Percentiles rank a stretch among this genome's conserved stretches.
These are phyloP conservation scores for Anabas testudineus DNA, from an alignment of 2,797 vertebrate genomes.

Conservation along the genomic window DNA sequence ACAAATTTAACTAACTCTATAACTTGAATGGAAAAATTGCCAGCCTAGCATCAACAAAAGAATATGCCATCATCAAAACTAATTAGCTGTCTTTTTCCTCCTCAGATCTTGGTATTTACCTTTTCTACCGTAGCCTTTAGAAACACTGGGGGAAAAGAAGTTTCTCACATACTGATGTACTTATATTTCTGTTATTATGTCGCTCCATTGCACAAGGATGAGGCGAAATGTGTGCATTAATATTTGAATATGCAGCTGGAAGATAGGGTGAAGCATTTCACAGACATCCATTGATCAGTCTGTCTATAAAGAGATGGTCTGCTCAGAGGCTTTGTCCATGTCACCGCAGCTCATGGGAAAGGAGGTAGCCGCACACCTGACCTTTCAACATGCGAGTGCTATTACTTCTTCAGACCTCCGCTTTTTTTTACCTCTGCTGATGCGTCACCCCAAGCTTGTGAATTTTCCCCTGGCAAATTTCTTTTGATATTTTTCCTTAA, in stretches of 20 bases:
- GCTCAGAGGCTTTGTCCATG: constrained; percentile 60
- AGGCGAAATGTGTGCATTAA: constrained; percentile 34
- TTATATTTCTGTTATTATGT: constrained; percentile 13
- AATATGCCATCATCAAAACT: no score
- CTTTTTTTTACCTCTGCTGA: neutral
- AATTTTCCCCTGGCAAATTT: constrained; percentile 23
- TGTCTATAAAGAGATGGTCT: constrained; percentile 46
- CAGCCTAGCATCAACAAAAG: no score
- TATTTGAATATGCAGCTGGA: constrained; percentile 49
- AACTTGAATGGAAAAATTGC: no score
- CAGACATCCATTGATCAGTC: constrained; percentile 65
- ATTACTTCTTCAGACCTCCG: constrained; percentile 39
- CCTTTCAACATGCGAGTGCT: constrained; percentile 52
- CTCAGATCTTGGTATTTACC: constrained; percentile 21
- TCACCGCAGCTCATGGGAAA: constrained; percentile 52
- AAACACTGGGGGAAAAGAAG: constrained; percentile 7
- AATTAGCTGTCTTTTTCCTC: constrained; percentile 32
- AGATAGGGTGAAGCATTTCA: constrained; percentile 44
- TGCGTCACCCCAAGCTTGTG: constrained; percentile 2
- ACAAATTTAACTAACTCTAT: no score
- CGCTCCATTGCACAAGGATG: neutral
- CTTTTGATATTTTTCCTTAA: constrained; percentile 11
- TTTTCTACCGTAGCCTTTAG: constrained; percentile 24
- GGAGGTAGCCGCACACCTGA: constrained; percentile 45
- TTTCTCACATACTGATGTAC: constrained; percentile 9